A percentile compares a stretch with the other conserved stretches of the same genome.
phyloP scores from a whole-genome alignment of 2,888 invertebrate genomes.

The Dicyrtoma fusca region DNA sequence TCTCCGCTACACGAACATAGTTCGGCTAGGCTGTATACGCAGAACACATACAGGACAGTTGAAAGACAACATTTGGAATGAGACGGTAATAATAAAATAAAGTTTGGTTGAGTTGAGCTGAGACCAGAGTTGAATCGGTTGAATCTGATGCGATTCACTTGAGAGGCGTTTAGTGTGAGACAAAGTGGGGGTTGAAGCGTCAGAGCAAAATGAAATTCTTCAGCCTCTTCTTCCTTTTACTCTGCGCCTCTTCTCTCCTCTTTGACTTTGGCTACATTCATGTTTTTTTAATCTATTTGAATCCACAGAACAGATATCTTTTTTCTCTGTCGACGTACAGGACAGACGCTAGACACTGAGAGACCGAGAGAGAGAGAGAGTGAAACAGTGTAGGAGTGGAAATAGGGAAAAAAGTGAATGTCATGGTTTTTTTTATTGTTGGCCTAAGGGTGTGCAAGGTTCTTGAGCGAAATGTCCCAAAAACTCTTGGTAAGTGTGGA shows the following conservation, averaged over 20 bases:
- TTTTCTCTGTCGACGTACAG: neutral
- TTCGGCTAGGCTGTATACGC: no score
- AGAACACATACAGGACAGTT: neutral
- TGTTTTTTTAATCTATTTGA: slow-evolving; percentile 3
- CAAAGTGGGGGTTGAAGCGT: slow-evolving; percentile 11
- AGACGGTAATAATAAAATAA: no score
- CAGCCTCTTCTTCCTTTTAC: neutral
- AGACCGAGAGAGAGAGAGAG: neutral
- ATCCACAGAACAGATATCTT: slow-evolving; percentile 3
- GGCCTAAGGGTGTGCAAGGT: slow-evolving; percentile 15
- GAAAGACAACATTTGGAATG: neutral
- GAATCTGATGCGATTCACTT: slow-evolving; percentile 17
- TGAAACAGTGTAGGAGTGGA: neutral
- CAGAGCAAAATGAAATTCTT: slow-evolving; percentile 40
- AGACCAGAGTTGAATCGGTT: neutral
- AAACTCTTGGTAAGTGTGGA: slow-evolving; percentile 20
- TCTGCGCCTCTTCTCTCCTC: neutral
- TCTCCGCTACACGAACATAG: no score
- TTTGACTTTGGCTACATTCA: neutral
- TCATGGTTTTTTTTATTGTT: slow-evolving; percentile 1
- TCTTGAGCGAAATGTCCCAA: neutral
- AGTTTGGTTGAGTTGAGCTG: no score
- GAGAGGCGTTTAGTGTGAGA: slow-evolving; percentile 5
- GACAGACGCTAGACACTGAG: neutral
- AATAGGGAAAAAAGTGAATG: slow-evolving; percentile 3